These are phyloP conservation scores for Drepanosiphum platanoidis DNA, from an alignment of 2,888 invertebrate genomes.

Conservation along the genomic window DNA sequence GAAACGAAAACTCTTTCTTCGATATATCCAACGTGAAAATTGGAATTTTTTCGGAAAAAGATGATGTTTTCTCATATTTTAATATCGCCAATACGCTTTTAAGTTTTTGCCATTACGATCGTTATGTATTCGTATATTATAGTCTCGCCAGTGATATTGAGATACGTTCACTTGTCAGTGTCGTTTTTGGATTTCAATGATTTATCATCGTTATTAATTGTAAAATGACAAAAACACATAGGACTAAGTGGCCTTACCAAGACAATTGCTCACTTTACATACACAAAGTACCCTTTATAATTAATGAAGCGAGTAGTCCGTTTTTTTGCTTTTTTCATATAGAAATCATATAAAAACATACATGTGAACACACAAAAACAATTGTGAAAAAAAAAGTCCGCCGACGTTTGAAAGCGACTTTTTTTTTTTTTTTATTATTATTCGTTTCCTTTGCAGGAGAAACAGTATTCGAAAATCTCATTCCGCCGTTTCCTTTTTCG, in stretches of 20 bases:
- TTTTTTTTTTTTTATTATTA: background rate
- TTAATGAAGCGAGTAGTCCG: background rate
- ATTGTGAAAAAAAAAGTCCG: background rate
- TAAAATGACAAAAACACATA: background rate
- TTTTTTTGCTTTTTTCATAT: background rate
- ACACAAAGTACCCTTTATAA: background rate
- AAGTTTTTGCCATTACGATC: too few species aligned
- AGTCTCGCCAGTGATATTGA: background rate
- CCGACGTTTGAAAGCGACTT: background rate
- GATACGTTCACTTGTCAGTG: background rate
- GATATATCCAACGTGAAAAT: too few species aligned
- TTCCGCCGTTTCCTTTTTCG: background rate
- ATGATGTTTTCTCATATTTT: too few species aligned
- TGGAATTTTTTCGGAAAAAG: too few species aligned
- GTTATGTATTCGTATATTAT: too few species aligned
- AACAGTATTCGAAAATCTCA: background rate
- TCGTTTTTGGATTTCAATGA: background rate
- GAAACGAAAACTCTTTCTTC: too few species aligned
- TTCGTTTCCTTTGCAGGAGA: too few species aligned
- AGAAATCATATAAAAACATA: background rate
- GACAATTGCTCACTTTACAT: background rate
- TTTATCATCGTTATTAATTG: background rate
- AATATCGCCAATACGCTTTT: too few species aligned
- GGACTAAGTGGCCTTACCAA: background rate
- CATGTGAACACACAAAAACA: background rate